Evolutionary conservation across 2,888 invertebrate genomes (phyloP).

Genomic region (Mesoligia furuncula): DNA sequence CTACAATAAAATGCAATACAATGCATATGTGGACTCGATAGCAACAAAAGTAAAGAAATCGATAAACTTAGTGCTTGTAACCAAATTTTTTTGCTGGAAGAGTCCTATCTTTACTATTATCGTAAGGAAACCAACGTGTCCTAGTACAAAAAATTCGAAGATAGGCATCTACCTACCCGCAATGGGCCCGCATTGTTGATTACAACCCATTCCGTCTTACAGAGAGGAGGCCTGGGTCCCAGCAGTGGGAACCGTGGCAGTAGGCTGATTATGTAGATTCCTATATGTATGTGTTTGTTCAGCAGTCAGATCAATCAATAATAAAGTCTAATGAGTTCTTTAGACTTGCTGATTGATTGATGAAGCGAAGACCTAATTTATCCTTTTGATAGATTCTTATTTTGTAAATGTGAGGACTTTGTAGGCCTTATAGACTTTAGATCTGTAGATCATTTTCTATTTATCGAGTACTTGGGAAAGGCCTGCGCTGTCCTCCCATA

Average conservation of each 20-base stretch:
- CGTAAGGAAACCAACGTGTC: neutral
- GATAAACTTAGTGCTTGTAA: too few relatives aligned
- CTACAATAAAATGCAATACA: neutral
- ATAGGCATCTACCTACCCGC: neutral
- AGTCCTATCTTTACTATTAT: neutral
- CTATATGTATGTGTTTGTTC: neutral
- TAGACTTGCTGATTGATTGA: constrained; percentile 23
- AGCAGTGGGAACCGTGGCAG: neutral
- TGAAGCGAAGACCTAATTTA: constrained; percentile 3
- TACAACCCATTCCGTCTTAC: neutral
- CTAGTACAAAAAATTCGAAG: neutral
- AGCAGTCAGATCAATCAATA: constrained; percentile 17
- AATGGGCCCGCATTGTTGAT: neutral
- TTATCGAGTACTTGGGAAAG: too few relatives aligned
- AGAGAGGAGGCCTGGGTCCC: neutral
- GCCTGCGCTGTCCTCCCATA: too few relatives aligned
- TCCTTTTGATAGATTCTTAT: too few relatives aligned
- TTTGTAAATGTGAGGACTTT: too few relatives aligned
- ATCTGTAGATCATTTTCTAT: too few relatives aligned
- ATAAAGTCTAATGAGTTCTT: neutral
- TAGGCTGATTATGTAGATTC: neutral
- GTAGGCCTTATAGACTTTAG: too few relatives aligned
- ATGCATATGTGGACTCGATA: neutral
- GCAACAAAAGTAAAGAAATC: neutral
- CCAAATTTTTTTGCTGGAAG: neutral